Conservation (phyloP, 2,888 invertebrate species). For the Lithophane ornitopus region DNA sequence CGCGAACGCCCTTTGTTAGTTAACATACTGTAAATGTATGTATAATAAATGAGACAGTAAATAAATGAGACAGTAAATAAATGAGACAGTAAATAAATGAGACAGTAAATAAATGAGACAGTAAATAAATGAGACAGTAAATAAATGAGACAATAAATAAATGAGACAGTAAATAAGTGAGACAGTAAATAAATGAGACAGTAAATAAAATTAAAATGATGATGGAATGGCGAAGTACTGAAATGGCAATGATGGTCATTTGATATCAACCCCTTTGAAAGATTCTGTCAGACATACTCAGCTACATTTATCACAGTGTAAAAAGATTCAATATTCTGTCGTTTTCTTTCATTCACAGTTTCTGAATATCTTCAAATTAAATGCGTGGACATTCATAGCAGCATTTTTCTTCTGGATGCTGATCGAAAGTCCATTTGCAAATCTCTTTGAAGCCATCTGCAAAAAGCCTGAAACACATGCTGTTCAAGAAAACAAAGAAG, state of each 20-base stretch:
- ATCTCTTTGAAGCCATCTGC: neutral
- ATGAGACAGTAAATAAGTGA: too few relatives aligned
- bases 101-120: too few relatives aligned
- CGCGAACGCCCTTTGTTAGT: too few relatives aligned
- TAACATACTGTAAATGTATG: too few relatives aligned
- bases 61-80: too few relatives aligned
- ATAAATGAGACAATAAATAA: too few relatives aligned
- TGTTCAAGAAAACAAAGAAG: neutral
- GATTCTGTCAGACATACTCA: too few relatives aligned
- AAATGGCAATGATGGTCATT: neutral
- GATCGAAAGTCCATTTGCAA: slow-evolving; percentile 31
- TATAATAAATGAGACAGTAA: too few relatives aligned
- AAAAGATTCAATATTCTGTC: neutral
- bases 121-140: too few relatives aligned
- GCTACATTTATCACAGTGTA: neutral
- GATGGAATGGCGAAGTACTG: neutral
- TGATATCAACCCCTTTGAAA: neutral
- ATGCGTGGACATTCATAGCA: neutral
- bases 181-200: neutral
- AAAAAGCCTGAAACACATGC: neutral
- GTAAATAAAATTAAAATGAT: neutral
- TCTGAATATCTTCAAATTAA: rapidly evolving
- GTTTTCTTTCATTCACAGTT: neutral
- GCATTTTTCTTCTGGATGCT: slow-evolving; percentile 34
- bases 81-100: too few relatives aligned